Evolutionary conservation across 2,797 vertebrate species (phyloP).

Genomic region (Sylvilagus floridanus): DNA sequence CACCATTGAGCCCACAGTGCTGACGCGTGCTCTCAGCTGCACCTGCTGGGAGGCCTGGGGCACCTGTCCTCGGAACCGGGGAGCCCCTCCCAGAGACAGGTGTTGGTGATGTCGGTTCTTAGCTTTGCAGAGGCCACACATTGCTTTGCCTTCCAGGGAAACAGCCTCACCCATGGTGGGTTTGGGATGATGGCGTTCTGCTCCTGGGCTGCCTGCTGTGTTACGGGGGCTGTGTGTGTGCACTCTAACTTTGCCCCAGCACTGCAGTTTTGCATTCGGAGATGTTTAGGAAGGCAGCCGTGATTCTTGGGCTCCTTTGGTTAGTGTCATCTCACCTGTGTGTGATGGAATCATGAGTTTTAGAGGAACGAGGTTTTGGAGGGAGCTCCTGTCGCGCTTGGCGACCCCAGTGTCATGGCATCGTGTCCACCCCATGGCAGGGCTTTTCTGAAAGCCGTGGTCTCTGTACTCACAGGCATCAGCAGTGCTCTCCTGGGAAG

Average conservation of each 20-base stretch:
- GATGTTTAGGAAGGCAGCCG: not conserved
- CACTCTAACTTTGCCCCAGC: not conserved
- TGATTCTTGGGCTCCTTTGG: not conserved
- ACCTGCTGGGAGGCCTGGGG: not conserved
- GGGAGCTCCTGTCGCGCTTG: not conserved
- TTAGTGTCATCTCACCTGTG: constrained; percentile 16
- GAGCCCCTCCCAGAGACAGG: not conserved
- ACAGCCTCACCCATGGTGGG: not conserved
- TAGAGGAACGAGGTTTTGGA: constrained; percentile 5
- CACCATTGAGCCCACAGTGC: not conserved
- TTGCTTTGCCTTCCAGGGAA: not conserved
- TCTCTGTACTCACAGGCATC: not conserved
- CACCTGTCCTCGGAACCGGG: too few relatives aligned
- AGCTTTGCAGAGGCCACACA: not conserved
- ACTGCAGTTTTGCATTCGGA: not conserved
- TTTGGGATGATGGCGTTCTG: not conserved
- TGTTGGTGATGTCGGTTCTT: not conserved
- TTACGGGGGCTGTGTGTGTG: not conserved
- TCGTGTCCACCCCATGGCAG: not conserved
- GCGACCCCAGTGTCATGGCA: not conserved
- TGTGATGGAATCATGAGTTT: constrained; percentile 36
- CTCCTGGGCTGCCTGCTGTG: not conserved
- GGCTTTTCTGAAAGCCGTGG: not conserved
- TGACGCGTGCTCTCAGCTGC: not conserved
- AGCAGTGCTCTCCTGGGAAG: not conserved